These are phyloP conservation scores for Abscondita cerata DNA, from an alignment of 2,888 invertebrate genomes.

Conservation along the genomic window DNA sequence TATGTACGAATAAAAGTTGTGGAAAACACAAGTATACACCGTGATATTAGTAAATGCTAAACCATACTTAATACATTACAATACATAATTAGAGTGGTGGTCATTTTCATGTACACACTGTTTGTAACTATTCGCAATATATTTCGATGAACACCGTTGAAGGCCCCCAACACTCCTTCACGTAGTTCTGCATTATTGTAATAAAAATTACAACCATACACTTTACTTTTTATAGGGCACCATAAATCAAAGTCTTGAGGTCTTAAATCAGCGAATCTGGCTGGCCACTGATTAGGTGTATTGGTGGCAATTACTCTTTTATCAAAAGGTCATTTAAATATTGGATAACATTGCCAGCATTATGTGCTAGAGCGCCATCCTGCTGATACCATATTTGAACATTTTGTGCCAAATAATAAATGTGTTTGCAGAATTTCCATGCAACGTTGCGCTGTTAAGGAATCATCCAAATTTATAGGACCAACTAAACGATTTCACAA, in stretches of 20 bases:
- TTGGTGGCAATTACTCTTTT: background rate
- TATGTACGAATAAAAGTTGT: too few relatives aligned
- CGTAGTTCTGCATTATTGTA: too few relatives aligned
- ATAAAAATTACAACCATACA: too few relatives aligned
- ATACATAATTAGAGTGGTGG: too few relatives aligned
- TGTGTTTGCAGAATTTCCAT: conserved; percentile 15
- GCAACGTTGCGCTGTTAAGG: conserved; percentile 13
- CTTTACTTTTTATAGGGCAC: background rate
- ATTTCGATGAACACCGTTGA: too few relatives aligned
- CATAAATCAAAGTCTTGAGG: background rate
- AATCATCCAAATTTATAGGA: conserved; percentile 15
- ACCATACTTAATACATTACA: too few relatives aligned
- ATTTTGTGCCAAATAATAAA: conserved; percentile 5
- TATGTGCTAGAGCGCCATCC: conserved; percentile 6
- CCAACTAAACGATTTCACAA: conserved; percentile 15
- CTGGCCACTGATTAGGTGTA: background rate
- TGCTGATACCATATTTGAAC: conserved; percentile 9
- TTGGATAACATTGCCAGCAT: conserved; percentile 8
- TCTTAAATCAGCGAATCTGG: background rate
- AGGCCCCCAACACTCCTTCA: too few relatives aligned
- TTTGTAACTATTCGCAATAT: too few relatives aligned
- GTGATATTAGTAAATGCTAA: too few relatives aligned
- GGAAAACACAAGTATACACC: too few relatives aligned
- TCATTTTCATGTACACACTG: too few relatives aligned
- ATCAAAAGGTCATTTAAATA: conserved; percentile 5